A percentile compares a stretch with the other conserved stretches of the same genome.
Evolutionary conservation across 2,888 invertebrate genomes (phyloP).

Genomic region (Chalcosyrphus nemorum): DNA sequence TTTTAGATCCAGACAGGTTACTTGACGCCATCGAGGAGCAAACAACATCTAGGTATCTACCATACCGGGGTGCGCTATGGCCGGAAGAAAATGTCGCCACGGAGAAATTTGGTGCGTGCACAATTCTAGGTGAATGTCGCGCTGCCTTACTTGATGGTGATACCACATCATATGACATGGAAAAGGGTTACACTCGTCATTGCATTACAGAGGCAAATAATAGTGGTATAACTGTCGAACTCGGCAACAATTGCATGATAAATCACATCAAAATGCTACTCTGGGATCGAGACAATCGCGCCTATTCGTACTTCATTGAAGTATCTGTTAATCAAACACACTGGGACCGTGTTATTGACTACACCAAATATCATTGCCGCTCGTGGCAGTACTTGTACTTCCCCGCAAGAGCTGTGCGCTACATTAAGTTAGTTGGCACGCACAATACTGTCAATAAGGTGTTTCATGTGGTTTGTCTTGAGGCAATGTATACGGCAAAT

Average conservation of each 20-base stretch:
- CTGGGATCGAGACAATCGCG: slow-evolving; percentile 96
- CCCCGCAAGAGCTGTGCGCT: slow-evolving; percentile 92
- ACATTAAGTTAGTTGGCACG: slow-evolving; percentile 92
- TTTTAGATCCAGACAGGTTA: slow-evolving; percentile 94
- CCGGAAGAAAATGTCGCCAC: slow-evolving; percentile 97
- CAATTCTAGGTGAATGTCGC: slow-evolving; percentile 94
- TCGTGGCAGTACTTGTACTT: slow-evolving; percentile 99
- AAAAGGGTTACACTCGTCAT: slow-evolving; percentile 95
- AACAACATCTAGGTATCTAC: slow-evolving; percentile 90
- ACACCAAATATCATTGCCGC: slow-evolving; percentile 95
- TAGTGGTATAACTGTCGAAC: slow-evolving; percentile 92
- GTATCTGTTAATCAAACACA: slow-evolving; percentile 97
- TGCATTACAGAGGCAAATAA: slow-evolving; percentile 90
- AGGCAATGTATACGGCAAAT: slow-evolving; percentile 92
- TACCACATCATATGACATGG: slow-evolving; percentile 93
- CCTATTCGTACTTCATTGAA: slow-evolving; percentile 84
- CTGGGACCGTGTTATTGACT: slow-evolving; percentile 97
- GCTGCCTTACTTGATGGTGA: slow-evolving; percentile 95
- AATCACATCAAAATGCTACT: slow-evolving; percentile 96
- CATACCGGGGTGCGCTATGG: slow-evolving; percentile 91
- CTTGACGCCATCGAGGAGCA: slow-evolving; percentile 97
- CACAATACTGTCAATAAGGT: slow-evolving; percentile 97
- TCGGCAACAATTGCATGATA: slow-evolving; percentile 92
- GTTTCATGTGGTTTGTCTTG: slow-evolving; percentile 96
- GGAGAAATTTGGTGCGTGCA: slow-evolving; percentile 90